Evolutionary conservation across 2,113 vertebrate genomes (phyloP).

Genomic region (Microtus oregoni): DNA sequence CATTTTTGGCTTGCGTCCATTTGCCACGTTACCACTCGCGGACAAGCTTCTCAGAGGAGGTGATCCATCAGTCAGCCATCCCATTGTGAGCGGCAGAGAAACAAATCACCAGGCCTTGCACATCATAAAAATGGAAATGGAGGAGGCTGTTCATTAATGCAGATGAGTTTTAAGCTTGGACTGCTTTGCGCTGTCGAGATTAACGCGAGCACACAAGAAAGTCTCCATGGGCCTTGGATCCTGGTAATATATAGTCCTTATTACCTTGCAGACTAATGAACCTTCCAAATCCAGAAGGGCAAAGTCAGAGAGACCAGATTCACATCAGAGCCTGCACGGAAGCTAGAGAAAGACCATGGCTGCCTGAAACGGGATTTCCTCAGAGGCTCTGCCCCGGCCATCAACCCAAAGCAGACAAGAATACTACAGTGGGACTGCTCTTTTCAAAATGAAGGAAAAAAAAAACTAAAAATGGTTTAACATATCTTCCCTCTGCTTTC

Average conservation of each 20-base stretch:
- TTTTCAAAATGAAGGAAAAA: background rate
- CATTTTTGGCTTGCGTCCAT: slow-evolving; percentile 63
- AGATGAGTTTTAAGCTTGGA: slow-evolving; percentile 81
- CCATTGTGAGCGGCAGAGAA: slow-evolving; percentile 34
- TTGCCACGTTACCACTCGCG: slow-evolving; percentile 47
- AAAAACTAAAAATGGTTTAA: background rate
- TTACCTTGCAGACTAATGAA: slow-evolving; percentile 76
- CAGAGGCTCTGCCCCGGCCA: background rate
- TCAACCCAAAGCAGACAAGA: background rate
- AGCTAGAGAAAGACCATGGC: background rate
- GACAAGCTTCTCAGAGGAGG: slow-evolving; percentile 61
- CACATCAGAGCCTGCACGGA: background rate
- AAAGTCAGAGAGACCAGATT: background rate
- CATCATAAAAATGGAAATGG: slow-evolving; percentile 82
- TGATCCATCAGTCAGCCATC: slow-evolving; percentile 74
- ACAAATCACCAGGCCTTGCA: slow-evolving; percentile 69
- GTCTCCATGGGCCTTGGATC: slow-evolving; percentile 67
- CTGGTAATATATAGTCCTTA: slow-evolving; percentile 74
- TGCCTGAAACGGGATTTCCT: background rate
- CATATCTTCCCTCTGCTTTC: background rate
- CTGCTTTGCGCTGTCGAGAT: slow-evolving; percentile 72
- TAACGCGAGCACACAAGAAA: slow-evolving; percentile 69
- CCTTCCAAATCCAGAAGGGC: slow-evolving; percentile 23
- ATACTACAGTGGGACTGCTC: background rate
- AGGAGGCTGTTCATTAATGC: slow-evolving; percentile 80